A percentile compares a stretch with the other conserved stretches of the same genome.
Evolutionary conservation across 2,888 invertebrate genomes (phyloP).

Genomic region (Dryobota labecula): DNA sequence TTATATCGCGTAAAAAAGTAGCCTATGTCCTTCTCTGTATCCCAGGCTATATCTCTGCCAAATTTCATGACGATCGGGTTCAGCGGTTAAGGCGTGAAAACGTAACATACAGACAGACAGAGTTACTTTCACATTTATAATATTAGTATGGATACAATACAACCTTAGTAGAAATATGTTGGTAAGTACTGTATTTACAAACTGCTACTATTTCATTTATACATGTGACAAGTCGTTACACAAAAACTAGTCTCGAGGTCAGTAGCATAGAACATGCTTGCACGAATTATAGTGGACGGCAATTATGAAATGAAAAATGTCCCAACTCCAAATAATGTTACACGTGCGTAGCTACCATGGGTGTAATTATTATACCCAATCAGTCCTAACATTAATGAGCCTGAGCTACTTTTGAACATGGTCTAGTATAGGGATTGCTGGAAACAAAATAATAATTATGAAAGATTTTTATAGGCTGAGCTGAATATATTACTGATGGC

Average conservation of each 20-base stretch:
- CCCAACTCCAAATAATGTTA: constrained; percentile 24
- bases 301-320: constrained; percentile 59
- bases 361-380: constrained; percentile 53
- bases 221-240: constrained; percentile 35
- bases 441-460: constrained; percentile 23
- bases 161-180: constrained; percentile 7
- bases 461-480: constrained; percentile 28
- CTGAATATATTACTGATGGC: constrained; percentile 37
- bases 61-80: no score
- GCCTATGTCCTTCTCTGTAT: no score
- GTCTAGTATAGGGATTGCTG: background rate
- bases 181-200: background rate
- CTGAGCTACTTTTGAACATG: constrained; percentile 4
- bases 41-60: no score
- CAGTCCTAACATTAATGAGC: constrained; percentile 19
- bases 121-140: no score
- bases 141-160: no score
- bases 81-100: no score
- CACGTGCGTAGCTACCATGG: constrained; percentile 18
- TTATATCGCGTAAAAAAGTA: no score
- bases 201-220: constrained; percentile 23
- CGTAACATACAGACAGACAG: no score
- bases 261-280: constrained; percentile 45
- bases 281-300: constrained; percentile 28
- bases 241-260: constrained; percentile 55